phyloP scores from a whole-genome alignment of 2,113 vertebrate species.

The Natator depressus region DNA sequence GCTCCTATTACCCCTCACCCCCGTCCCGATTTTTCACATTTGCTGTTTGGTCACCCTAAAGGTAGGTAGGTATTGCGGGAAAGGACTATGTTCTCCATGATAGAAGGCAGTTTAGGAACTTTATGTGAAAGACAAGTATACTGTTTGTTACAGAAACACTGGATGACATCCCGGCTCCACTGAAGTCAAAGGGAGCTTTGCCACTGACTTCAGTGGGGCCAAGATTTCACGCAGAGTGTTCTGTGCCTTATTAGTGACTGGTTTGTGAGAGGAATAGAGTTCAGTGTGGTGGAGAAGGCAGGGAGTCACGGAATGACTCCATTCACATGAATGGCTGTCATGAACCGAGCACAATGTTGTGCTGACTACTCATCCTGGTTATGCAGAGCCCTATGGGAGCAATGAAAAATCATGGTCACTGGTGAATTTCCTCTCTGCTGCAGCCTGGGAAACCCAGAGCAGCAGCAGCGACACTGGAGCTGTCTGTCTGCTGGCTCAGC shows the following conservation, averaged over 20 bases:
- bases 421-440: background rate
- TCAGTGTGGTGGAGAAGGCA: background rate
- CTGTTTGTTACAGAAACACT: background rate
- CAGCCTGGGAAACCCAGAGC: background rate
- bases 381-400: background rate
- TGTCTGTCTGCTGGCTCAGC: background rate
- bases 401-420: background rate
- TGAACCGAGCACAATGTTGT: background rate
- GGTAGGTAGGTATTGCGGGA: background rate
- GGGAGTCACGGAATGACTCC: background rate
- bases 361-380: background rate
- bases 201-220: background rate
- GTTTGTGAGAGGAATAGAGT: background rate
- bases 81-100: background rate
- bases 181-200: background rate
- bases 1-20: too few species aligned
- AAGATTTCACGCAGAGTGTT: background rate
- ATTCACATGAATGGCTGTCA: background rate
- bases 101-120: background rate
- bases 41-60: too few species aligned
- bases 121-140: background rate
- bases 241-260: background rate
- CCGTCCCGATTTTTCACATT: too few species aligned
- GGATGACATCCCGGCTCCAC: background rate
- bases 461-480: accelerated